Evolutionary conservation across 2,888 invertebrate species (phyloP).

Genomic region (Drosophila nr. perissopoda): DNA sequence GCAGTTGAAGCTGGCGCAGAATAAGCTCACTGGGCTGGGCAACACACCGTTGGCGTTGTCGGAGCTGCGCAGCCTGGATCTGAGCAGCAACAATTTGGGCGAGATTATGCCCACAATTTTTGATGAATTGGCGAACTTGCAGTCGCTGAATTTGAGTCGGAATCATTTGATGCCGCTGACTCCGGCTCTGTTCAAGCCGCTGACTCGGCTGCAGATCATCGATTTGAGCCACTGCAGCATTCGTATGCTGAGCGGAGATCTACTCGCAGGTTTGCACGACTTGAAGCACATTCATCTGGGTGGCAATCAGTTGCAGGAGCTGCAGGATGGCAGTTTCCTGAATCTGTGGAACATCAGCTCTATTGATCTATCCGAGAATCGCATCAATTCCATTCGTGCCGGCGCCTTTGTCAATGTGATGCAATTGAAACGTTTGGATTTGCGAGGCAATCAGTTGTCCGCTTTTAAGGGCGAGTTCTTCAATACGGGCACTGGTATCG

Average conservation of each 20-base stretch:
- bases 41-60: slow-evolving; percentile 88
- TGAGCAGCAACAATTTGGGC: slow-evolving; percentile 92
- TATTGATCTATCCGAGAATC: slow-evolving; percentile 92
- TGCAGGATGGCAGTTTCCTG: slow-evolving; percentile 91
- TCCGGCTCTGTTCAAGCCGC: slow-evolving; percentile 89
- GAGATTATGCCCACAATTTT: slow-evolving; percentile 90
- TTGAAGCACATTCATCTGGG: slow-evolving; percentile 89
- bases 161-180: slow-evolving; percentile 89
- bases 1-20: slow-evolving; percentile 90
- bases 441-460: slow-evolving; percentile 91
- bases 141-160: slow-evolving; percentile 91
- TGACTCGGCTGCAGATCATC: slow-evolving; percentile 88
- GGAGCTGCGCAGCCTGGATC: slow-evolving; percentile 89
- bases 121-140: slow-evolving; percentile 88
- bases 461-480: slow-evolving; percentile 94
- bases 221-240: slow-evolving; percentile 92
- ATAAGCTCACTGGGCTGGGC: slow-evolving; percentile 89
- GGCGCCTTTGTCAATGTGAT: slow-evolving; percentile 92
- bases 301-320: slow-evolving; percentile 91
- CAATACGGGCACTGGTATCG: slow-evolving; percentile 92
- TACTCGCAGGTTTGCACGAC: slow-evolving; percentile 89
- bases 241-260: slow-evolving; percentile 90
- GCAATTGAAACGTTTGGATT: slow-evolving; percentile 89
- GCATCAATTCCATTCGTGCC: slow-evolving; percentile 90
- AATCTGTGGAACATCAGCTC: slow-evolving; percentile 90